These are phyloP conservation scores for Paramisgurnus dabryanus DNA, from an alignment of 2,113 vertebrate species.

Conservation along the genomic window DNA sequence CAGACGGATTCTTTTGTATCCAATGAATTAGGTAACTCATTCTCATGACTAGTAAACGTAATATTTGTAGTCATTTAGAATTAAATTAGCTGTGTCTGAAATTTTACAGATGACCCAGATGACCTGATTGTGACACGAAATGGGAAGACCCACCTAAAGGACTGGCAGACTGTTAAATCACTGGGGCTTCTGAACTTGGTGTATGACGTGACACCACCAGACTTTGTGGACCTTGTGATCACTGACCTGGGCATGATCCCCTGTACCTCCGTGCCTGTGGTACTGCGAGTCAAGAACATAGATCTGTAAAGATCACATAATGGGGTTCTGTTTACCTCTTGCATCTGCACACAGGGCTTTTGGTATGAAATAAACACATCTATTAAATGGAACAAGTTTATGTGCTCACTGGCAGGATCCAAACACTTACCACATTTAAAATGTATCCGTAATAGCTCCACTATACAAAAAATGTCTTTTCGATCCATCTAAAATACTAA, in stretches of 20 bases:
- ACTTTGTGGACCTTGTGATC: slow-evolving; percentile 97
- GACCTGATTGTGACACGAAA: slow-evolving; percentile 86
- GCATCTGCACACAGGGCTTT: slow-evolving; percentile 56
- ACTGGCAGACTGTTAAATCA: slow-evolving; percentile 82
- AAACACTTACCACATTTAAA: not conserved
- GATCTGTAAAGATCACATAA: slow-evolving; percentile 77
- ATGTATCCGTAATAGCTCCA: not conserved
- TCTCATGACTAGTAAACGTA: not conserved
- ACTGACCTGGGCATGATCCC: slow-evolving; percentile 98
- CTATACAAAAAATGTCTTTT: not conserved
- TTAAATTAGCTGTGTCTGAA: too few relatives aligned
- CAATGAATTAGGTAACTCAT: slow-evolving; percentile 90
- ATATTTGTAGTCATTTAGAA: not conserved
- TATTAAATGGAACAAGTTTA: slow-evolving; percentile 62
- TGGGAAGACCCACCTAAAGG: slow-evolving; percentile 80
- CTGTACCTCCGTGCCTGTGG: slow-evolving; percentile 96
- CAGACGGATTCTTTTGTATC: slow-evolving; percentile 99
- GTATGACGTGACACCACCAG: slow-evolving; percentile 94
- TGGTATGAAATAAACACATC: slow-evolving; percentile 75
- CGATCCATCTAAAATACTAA: not conserved
- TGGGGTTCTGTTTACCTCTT: not conserved
- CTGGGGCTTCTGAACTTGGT: slow-evolving; percentile 92
- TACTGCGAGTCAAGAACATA: slow-evolving; percentile 93
- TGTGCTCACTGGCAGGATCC: not conserved
- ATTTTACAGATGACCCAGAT: slow-evolving; percentile 88